Evolutionary conservation across 2,797 vertebrate genomes (phyloP).

Genomic region (Onychomys torridus): DNA sequence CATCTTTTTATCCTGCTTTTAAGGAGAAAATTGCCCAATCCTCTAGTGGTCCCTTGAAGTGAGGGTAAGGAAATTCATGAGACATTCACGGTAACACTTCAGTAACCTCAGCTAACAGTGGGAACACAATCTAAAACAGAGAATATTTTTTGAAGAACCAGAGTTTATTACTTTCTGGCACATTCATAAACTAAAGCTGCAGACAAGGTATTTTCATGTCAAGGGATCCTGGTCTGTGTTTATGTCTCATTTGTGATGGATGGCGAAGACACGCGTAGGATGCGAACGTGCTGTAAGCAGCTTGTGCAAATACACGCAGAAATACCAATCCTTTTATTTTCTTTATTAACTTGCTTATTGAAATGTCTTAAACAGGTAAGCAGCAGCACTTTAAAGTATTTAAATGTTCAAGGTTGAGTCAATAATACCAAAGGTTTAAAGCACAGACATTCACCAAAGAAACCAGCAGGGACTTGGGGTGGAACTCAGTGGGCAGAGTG

Average conservation of each 20-base stretch:
- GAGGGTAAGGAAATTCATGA: conserved; percentile 13
- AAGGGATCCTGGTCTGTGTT: conserved; percentile 42
- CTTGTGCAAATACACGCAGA: neutral
- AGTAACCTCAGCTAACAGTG: neutral
- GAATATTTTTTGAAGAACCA: conserved; percentile 6
- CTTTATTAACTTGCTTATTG: conserved; percentile 12
- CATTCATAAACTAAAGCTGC: neutral
- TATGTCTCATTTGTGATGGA: conserved; percentile 42
- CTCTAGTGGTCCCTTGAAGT: conserved; percentile 18
- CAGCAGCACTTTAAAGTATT: conserved; percentile 39
- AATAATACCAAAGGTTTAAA: conserved; percentile 5
- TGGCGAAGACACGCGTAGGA: rapidly evolving
- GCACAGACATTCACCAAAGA: neutral
- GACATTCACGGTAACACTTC: neutral
- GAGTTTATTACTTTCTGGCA: conserved; percentile 42
- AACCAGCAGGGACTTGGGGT: neutral
- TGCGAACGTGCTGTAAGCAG: neutral
- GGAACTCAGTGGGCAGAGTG: neutral
- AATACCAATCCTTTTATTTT: neutral
- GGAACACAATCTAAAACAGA: neutral
- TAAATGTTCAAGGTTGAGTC: neutral
- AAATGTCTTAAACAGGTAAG: neutral
- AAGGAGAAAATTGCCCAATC: conserved; percentile 55
- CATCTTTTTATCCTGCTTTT: conserved; percentile 64
- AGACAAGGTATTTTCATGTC: conserved; percentile 34